These are phyloP conservation scores for Sipha maydis DNA, from an alignment of 2,888 invertebrate species.

Conservation along the genomic window DNA sequence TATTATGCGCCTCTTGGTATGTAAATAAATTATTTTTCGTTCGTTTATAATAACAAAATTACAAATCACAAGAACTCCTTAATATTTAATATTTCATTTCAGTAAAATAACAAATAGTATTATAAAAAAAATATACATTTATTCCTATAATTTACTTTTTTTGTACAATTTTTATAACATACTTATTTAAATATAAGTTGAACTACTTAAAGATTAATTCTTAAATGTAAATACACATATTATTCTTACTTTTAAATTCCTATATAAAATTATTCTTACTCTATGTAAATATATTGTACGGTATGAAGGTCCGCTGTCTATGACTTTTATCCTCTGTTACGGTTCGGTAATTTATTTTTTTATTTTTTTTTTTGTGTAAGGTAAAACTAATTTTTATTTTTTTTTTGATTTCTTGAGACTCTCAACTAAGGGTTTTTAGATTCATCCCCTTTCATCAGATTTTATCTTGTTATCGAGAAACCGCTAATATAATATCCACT, in stretches of 20 bases:
- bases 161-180: too few species aligned
- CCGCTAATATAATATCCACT: conserved; percentile 33
- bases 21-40: too few species aligned
- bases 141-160: too few species aligned
- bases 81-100: too few species aligned
- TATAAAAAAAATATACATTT: too few species aligned
- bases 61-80: too few species aligned
- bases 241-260: neutral
- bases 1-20: too few species aligned
- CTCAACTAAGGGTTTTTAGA: conserved; percentile 28
- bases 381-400: conserved; percentile 40
- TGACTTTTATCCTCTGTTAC: conserved; percentile 16
- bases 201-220: too few species aligned
- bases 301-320: neutral
- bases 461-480: conserved; percentile 36
- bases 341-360: conserved; percentile 13
- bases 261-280: neutral
- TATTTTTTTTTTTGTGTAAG: neutral
- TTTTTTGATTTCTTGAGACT: neutral
- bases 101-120: too few species aligned
- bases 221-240: too few species aligned
- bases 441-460: conserved; percentile 15
- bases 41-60: too few species aligned
- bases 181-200: too few species aligned
- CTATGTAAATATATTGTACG: neutral